Evolutionary conservation across 1,140 invertebrate species (phyloP), one percentile per base, ranked within the genome.

Genomic region (Ips typographus): DNA sequence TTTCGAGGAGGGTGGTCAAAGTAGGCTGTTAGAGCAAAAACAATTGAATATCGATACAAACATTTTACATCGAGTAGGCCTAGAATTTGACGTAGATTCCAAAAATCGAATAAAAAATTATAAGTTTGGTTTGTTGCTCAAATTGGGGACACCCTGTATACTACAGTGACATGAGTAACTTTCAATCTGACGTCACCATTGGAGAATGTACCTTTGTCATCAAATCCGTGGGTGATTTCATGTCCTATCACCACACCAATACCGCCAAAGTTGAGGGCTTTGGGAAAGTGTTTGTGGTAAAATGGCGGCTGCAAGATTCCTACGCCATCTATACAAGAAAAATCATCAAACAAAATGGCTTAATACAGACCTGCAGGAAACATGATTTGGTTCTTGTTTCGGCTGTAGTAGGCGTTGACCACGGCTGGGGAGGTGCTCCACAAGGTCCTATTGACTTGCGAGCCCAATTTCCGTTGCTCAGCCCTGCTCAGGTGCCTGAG

Each of bases 341-440:
- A 2, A 58, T 58, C 52, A 59, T 5, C 7, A 59, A 66, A 5
- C 41, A 22, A 49, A n/a, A 7, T 6, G 57, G 1, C 22, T 59
- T 22, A 22, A 22, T 22, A 22, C 22, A 22, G 7, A 65, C 73
- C 73, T 6, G 73, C 73, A 5, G 73, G 73, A 65, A 74, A 74
- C 71, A 74, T 94, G 66, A 98, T 98, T 80, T 97, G 94, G 81
- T 98, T 98, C 75, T 93, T 95, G 77, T 96, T 96, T 8, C 95
- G 90, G 76, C 91, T 95, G 77, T 98, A 98, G 79, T 96, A 98
- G 2, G 96, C 95, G 80, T 98, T 98, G 1, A 98, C 94, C 4
- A 96, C 88, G 1, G 95, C 94, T 1, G 95, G 94, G 1, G 93
- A 89, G n/a, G 94, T 94, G 69, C 93, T 91, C 96, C 95, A 98